Percentiles rank a stretch among this genome's conserved stretches.
Conservation (phyloP, 2,888 invertebrate species). For the Folsomia manolachei region DNA sequence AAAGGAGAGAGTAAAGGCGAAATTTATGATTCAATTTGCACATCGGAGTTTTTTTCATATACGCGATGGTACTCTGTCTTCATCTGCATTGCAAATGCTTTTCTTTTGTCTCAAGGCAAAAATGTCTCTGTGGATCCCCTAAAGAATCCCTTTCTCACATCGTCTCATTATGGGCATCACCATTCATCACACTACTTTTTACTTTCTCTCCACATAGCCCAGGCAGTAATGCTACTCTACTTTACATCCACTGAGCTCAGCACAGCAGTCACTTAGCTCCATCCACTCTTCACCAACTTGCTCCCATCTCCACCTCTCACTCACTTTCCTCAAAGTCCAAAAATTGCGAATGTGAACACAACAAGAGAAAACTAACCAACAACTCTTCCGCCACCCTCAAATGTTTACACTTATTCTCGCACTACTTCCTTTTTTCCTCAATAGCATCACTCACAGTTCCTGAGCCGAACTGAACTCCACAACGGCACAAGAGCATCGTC, state of each 20-base stretch:
- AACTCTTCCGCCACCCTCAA: neutral
- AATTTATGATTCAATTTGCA: constrained; percentile 52
- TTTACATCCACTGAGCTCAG: constrained; percentile 13
- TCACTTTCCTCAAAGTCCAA: constrained; percentile 1
- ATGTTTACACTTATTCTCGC: constrained; percentile 19
- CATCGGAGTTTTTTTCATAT: constrained; percentile 42
- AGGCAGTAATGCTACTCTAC: too few relatives aligned
- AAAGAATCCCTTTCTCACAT: constrained; percentile 46
- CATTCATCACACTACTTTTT: constrained; percentile 45
- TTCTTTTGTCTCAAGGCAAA: constrained; percentile 49
- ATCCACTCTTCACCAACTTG: neutral
- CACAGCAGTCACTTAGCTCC: constrained; percentile 17
- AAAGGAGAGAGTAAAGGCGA: constrained; percentile 37
- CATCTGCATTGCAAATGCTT: constrained; percentile 51
- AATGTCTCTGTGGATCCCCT: constrained; percentile 43
- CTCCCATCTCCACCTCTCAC: neutral
- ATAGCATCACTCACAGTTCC: neutral
- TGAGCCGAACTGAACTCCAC: neutral
- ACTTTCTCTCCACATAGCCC: constrained; percentile 10
- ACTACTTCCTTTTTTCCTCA: constrained; percentile 2
- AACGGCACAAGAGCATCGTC: neutral
- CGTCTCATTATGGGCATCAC: constrained; percentile 48
- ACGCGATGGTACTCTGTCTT: constrained; percentile 34
- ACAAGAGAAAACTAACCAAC: too few relatives aligned
- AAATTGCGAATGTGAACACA: constrained; percentile 1